Evolutionary conservation across 2,888 invertebrate genomes (phyloP).

Genomic region (Acrobasis suavella): DNA sequence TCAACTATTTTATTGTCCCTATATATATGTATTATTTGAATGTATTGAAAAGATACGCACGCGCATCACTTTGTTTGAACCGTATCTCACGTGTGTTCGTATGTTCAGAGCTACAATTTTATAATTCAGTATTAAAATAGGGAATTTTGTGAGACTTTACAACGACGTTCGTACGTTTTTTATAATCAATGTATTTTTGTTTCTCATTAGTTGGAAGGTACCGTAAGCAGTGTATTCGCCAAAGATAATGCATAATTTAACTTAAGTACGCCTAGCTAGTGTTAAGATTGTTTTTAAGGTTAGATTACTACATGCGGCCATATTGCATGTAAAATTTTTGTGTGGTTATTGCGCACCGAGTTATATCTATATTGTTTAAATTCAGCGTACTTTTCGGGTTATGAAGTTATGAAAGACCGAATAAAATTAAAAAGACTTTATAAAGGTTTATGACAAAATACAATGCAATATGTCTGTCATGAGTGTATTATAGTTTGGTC

Average conservation of each 20-base stretch:
- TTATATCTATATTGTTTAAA: background rate
- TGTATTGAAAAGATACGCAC: background rate
- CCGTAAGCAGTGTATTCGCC: constrained; percentile 79
- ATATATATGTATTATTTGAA: too few species aligned
- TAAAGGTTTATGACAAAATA: constrained; percentile 16
- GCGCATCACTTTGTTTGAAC: constrained; percentile 1
- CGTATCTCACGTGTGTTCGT: constrained; percentile 22
- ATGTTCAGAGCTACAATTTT: constrained; percentile 49
- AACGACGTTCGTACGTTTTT: constrained; percentile 73
- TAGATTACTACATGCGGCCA: constrained; percentile 40
- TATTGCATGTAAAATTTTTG: constrained; percentile 26
- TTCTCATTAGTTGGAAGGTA: constrained; percentile 60
- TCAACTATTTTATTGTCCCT: background rate
- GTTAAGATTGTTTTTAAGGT: constrained; percentile 44
- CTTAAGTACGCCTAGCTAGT: constrained; percentile 56
- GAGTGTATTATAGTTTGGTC: constrained; percentile 21
- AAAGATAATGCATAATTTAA: constrained; percentile 81
- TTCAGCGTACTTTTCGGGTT: background rate
- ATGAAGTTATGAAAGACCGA: background rate
- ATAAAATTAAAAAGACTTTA: background rate
- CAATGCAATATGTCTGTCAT: constrained; percentile 36
- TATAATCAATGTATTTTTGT: constrained; percentile 43
- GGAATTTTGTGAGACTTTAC: constrained; percentile 77
- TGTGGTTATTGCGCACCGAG: background rate
- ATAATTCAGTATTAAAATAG: constrained; percentile 74